Percentiles rank a stretch among this genome's conserved stretches.
These are phyloP conservation scores for Mormoops blainvillei DNA, from an alignment of 2,113 vertebrate species.

Conservation along the genomic window DNA sequence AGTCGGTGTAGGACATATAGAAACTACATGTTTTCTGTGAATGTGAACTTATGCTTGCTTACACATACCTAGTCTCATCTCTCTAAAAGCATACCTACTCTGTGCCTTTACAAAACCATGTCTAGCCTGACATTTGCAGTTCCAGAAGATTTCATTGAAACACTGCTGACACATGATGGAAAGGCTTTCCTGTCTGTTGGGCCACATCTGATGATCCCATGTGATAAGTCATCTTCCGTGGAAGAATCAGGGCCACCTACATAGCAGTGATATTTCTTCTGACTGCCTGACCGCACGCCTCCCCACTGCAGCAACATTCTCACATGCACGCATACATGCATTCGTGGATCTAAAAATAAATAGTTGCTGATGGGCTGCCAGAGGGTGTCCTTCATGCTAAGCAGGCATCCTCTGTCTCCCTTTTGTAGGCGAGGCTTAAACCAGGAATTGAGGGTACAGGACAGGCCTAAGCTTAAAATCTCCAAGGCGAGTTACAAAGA, in stretches of 20 bases:
- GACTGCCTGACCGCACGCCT: slow-evolving; percentile 64
- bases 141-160: slow-evolving; percentile 55
- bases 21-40: not conserved
- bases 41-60: not conserved
- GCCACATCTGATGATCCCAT: slow-evolving; percentile 76
- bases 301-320: slow-evolving; percentile 41
- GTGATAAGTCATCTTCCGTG: slow-evolving; percentile 49
- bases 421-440: not conserved
- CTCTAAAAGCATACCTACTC: slow-evolving; percentile 17
- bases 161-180: not conserved
- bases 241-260: slow-evolving; percentile 21
- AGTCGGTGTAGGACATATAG: not conserved
- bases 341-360: slow-evolving; percentile 58
- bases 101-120: slow-evolving; percentile 13
- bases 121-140: slow-evolving; percentile 44
- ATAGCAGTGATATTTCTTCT: slow-evolving; percentile 64
- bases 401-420: not conserved
- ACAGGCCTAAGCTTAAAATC: not conserved
- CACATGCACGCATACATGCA: not conserved
- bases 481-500: slow-evolving; percentile 15
- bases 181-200: not conserved
- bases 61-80: not conserved
- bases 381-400: slow-evolving; percentile 32
- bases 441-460: not conserved
- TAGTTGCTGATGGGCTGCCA: slow-evolving; percentile 25